Evolutionary conservation across 2,888 invertebrate species (phyloP).

Genomic region (Sesia bembeciformis): DNA sequence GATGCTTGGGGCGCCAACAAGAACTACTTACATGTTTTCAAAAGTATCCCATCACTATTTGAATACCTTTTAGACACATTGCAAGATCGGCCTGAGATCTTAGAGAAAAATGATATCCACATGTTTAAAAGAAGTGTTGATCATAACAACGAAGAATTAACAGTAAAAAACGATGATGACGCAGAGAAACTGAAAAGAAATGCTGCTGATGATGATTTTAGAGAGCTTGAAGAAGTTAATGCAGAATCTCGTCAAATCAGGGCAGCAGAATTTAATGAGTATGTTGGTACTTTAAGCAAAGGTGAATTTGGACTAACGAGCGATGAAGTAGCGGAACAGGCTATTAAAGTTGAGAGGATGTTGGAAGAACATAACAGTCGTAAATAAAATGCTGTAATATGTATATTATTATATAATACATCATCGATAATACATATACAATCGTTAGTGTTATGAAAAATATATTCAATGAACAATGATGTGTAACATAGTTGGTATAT

Average conservation of each 20-base stretch:
- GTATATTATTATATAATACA: not conserved
- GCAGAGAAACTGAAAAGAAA: not conserved
- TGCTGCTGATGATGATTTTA: not conserved
- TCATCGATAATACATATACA: not conserved
- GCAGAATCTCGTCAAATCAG: not conserved
- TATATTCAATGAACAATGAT: too few species aligned
- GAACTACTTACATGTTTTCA: conserved; percentile 28
- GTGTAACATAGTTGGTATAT: too few species aligned
- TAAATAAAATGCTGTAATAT: conserved; percentile 1
- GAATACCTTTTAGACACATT: conserved; percentile 34
- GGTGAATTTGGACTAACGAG: not conserved
- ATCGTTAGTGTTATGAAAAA: too few species aligned
- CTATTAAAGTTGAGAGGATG: conserved; percentile 24
- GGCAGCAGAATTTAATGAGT: not conserved
- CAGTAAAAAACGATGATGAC: not conserved
- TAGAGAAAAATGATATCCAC: conserved; percentile 31
- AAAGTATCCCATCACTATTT: conserved; percentile 35
- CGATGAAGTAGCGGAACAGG: conserved; percentile 26
- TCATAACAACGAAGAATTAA: not conserved
- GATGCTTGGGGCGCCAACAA: not conserved
- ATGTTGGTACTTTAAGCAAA: not conserved
- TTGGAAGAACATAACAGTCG: conserved; percentile 32
- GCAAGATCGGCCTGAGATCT: conserved; percentile 33
- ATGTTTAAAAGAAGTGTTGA: conserved; percentile 16
- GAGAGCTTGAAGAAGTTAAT: not conserved